These are phyloP conservation scores for Drosophila emarginata DNA, from an alignment of 2,888 invertebrate species.

Conservation along the genomic window DNA sequence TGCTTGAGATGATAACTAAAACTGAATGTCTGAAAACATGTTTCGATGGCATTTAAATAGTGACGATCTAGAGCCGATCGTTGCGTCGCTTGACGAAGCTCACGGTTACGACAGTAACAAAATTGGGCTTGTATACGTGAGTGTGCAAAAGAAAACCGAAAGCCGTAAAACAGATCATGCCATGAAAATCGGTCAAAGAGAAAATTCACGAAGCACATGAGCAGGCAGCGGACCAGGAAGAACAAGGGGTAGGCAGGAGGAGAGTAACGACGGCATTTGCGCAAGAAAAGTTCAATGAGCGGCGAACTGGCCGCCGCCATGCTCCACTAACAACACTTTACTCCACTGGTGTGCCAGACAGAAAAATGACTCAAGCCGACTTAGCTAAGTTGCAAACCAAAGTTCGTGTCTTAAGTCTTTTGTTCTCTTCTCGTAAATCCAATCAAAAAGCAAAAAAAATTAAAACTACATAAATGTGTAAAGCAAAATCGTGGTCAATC, in stretches of 20 bases:
- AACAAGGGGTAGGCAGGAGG: background rate
- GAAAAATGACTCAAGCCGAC: constrained; percentile 9
- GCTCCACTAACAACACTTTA: constrained; percentile 54
- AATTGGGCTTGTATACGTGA: constrained; percentile 2
- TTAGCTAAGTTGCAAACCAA: constrained; percentile 45
- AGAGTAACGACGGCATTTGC: constrained; percentile 52
- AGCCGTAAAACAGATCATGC: constrained; percentile 77
- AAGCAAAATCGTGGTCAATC: constrained; percentile 40
- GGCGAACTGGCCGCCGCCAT: constrained; percentile 62
- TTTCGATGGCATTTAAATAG: constrained; percentile 80
- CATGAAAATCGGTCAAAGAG: constrained; percentile 75
- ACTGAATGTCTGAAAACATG: constrained; percentile 81
- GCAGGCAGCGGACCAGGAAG: constrained; percentile 1
- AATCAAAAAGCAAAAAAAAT: background rate
- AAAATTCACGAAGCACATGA: constrained; percentile 61
- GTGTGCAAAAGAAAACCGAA: constrained; percentile 65
- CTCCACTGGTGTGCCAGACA: constrained; percentile 6
- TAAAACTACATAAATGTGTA: constrained; percentile 6
- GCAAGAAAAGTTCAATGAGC: constrained; percentile 76
- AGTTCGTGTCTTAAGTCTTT: constrained; percentile 65
- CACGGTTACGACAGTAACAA: constrained; percentile 42
- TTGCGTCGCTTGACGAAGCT: constrained; percentile 28
- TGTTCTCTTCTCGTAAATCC: constrained; percentile 12
- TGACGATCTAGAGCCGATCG: constrained; percentile 24
- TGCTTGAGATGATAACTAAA: constrained; percentile 78